phyloP scores from a whole-genome alignment of 2,113 vertebrate species.

The Beaufortia kweichowensis region DNA sequence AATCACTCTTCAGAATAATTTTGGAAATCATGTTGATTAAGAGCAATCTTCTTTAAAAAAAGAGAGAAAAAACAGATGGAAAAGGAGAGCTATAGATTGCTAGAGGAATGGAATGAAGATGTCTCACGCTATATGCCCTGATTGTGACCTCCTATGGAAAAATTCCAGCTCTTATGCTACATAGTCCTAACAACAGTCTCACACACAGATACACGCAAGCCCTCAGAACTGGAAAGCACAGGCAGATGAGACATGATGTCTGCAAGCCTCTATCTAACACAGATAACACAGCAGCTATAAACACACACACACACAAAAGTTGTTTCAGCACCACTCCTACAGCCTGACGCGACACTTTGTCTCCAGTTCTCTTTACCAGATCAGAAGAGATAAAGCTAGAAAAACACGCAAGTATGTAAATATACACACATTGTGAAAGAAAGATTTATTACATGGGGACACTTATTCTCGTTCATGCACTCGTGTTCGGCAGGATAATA shows the following conservation, averaged over 20 bases:
- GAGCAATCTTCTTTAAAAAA: background rate
- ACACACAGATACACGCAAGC: conserved; percentile 24
- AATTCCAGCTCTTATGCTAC: conserved; percentile 14
- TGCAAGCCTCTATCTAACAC: conserved; percentile 51
- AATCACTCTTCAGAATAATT: background rate
- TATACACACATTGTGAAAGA: conserved; percentile 9
- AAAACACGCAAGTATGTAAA: conserved; percentile 38
- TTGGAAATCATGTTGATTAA: background rate
- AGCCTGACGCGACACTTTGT: conserved; percentile 52
- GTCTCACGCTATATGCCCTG: conserved; percentile 24
- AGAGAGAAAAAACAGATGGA: background rate
- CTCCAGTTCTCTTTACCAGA: conserved; percentile 53
- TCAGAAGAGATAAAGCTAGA: conserved; percentile 44
- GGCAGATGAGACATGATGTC: conserved; percentile 52
- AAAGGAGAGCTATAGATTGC: background rate
- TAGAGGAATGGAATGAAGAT: conserved; percentile 21
- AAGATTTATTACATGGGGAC: conserved; percentile 1
- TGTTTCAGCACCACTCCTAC: conserved; percentile 31
- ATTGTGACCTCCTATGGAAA: conserved; percentile 36
- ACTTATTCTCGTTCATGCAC: background rate
- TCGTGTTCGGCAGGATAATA: conserved; percentile 9
- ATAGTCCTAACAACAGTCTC: conserved; percentile 16
- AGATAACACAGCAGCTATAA: conserved; percentile 46
- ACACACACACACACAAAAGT: conserved; percentile 39
- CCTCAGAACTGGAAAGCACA: conserved; percentile 25